Evolutionary conservation across 2,888 invertebrate species (phyloP).

Genomic region (Nemoura dubitans): DNA sequence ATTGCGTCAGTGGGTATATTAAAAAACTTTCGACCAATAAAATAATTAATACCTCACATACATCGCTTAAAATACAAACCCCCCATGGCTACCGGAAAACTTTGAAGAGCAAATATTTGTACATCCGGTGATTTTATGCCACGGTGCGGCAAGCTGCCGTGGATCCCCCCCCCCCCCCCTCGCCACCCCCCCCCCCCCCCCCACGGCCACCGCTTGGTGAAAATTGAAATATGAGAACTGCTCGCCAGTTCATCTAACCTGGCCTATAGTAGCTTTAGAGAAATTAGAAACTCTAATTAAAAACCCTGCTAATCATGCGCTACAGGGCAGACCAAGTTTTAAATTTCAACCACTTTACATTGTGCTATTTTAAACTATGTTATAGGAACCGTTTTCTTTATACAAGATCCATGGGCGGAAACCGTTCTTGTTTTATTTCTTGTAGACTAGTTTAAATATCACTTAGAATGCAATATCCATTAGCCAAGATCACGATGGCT

Average conservation of each 20-base stretch:
- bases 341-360: neutral
- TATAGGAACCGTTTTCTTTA: neutral
- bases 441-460: slow-evolving; percentile 1
- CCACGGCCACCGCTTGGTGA: neutral
- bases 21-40: neutral
- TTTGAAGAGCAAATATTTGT: neutral
- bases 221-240: neutral
- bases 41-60: neutral
- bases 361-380: neutral
- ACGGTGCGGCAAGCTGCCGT: neutral
- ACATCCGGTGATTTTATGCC: neutral
- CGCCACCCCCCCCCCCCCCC: neutral
- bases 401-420: neutral
- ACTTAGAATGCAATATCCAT: neutral
- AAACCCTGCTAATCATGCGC: neutral
- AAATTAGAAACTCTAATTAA: neutral
- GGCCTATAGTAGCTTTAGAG: neutral
- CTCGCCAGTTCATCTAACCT: neutral
- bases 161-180: neutral
- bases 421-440: neutral
- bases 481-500: neutral
- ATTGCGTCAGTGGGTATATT: neutral
- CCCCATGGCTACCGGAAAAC: neutral
- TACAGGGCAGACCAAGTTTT: neutral
- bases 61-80: neutral